Percentiles rank a stretch among this genome's conserved stretches.
phyloP scores from a whole-genome alignment of 2,888 invertebrate species.

The Muscina levida region DNA sequence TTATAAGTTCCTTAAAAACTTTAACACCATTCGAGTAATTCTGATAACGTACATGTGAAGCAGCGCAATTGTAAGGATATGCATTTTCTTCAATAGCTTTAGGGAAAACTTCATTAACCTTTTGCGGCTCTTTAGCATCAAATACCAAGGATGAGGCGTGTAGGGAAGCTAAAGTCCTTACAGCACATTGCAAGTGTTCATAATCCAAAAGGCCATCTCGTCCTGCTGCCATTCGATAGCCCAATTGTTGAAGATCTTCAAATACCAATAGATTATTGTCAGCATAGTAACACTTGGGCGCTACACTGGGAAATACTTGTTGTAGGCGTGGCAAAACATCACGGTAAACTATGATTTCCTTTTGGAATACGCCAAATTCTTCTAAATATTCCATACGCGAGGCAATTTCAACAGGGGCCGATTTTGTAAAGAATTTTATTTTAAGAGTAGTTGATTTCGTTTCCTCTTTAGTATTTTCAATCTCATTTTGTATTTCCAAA shows the following conservation, averaged over 20 bases:
- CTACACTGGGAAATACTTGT: conserved; percentile 69
- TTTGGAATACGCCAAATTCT: conserved; percentile 80
- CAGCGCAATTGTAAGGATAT: conserved; percentile 74
- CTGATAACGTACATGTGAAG: conserved; percentile 70
- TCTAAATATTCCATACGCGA: conserved; percentile 81
- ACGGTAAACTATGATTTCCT: conserved; percentile 80
- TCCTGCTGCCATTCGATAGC: conserved; percentile 73
- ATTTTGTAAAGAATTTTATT: conserved; percentile 82
- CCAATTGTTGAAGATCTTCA: conserved; percentile 78
- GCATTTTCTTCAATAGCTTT: conserved; percentile 77
- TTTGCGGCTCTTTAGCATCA: conserved; percentile 72
- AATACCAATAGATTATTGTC: conserved; percentile 79
- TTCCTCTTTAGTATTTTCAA: conserved; percentile 30
- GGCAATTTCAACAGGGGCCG: conserved; percentile 81
- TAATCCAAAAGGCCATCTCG: conserved; percentile 76
- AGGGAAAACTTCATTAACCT: conserved; percentile 72
- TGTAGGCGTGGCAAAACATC: conserved; percentile 79
- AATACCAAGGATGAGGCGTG: conserved; percentile 80
- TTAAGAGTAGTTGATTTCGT: conserved; percentile 57
- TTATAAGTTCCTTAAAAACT: conserved; percentile 75
- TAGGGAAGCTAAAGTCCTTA: conserved; percentile 78
- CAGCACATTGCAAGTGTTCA: conserved; percentile 78
- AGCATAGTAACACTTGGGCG: conserved; percentile 79
- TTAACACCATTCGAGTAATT: conserved; percentile 73
- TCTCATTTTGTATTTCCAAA: conserved; percentile 67